Evolutionary conservation across 2,113 vertebrate species (phyloP).

Genomic region (Larimichthys crocea): DNA sequence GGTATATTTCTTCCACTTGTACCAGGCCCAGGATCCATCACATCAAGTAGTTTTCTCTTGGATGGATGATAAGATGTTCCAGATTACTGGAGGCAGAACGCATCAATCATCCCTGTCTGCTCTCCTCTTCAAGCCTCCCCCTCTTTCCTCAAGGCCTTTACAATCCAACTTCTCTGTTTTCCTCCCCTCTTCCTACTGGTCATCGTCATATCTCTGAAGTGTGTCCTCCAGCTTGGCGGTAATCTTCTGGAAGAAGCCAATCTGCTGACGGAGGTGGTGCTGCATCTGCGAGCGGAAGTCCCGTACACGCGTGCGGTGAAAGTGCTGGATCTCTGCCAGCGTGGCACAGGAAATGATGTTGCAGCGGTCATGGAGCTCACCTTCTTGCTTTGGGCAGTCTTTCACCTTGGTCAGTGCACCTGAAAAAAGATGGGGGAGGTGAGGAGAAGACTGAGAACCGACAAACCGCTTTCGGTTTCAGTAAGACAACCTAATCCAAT

Average conservation of each 20-base stretch:
- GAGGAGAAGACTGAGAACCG: background rate
- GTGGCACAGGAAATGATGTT: slow-evolving; percentile 98
- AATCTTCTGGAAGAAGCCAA: slow-evolving; percentile 97
- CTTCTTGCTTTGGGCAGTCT: slow-evolving; percentile 91
- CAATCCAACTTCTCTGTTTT: background rate
- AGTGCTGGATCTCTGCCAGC: slow-evolving; percentile 97
- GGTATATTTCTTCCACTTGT: slow-evolving; percentile 26
- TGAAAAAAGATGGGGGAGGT: slow-evolving; percentile 53
- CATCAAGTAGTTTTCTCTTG: slow-evolving; percentile 16
- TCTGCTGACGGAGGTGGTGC: slow-evolving; percentile 96
- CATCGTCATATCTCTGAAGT: slow-evolving; percentile 91
- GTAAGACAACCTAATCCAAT: background rate
- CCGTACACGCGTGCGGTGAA: slow-evolving; percentile 94
- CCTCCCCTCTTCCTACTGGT: slow-evolving; percentile 78
- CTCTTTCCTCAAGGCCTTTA: background rate
- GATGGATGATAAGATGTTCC: background rate
- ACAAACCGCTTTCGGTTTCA: background rate
- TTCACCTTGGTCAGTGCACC: slow-evolving; percentile 98
- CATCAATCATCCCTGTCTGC: slow-evolving; percentile 23
- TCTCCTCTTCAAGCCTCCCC: background rate
- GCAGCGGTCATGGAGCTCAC: slow-evolving; percentile 94
- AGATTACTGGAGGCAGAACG: background rate
- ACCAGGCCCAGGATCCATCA: slow-evolving; percentile 1
- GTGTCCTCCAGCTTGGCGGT: slow-evolving; percentile 95
- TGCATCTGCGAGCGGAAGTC: slow-evolving; percentile 98